Evolutionary conservation across 1,140 invertebrate genomes (phyloP), one percentile per base, ranked within the genome.

Genomic region (Drosophila miranda): DNA sequence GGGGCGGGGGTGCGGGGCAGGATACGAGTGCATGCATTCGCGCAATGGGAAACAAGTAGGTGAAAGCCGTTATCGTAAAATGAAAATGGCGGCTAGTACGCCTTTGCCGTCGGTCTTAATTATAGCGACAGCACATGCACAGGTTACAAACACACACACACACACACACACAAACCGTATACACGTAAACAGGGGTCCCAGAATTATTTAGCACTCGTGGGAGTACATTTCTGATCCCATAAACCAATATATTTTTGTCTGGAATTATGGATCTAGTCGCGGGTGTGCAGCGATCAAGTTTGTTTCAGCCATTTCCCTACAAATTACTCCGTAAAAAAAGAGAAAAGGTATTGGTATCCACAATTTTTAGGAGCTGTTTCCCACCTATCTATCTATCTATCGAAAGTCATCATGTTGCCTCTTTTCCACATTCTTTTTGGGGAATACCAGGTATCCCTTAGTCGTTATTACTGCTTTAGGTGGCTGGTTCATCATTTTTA

Each of bases 21-120:
- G 11, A 11, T 38, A 38, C 34, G 55, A 56, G 61, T 74, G 71
- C 70, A 74, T 75, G 71, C 70, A 74, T 56, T 66, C 61, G 28
- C 54, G 50, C 72, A 56, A 52, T 61, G 63, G 72, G 42, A 82
- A 58, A 69, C 76, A 87, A 88, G 82, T 86, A 86, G 82, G 82
- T 88, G 83, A 87, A 86, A 82, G 78, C 69, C 71, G 78, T 87
- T 88, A 86, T 87, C 82, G 82, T 86, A 78, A 86, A 86, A 87
- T 78, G 75, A 86, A 86, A 86, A 87, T 86, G 81, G 82, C 82
- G 82, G 82, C 73, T 87, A 87, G 82, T 86, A 84, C 82, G 80
- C 60, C 50, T 63, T 86, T 64, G 45, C 58, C 45, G 42, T 57
- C 62, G 59, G 48, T 71, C 82, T 87, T 86, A 86, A 86, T 86